Conservation (phyloP, 2,888 invertebrate genomes). For the Caenorhabditis japonica region DNA sequence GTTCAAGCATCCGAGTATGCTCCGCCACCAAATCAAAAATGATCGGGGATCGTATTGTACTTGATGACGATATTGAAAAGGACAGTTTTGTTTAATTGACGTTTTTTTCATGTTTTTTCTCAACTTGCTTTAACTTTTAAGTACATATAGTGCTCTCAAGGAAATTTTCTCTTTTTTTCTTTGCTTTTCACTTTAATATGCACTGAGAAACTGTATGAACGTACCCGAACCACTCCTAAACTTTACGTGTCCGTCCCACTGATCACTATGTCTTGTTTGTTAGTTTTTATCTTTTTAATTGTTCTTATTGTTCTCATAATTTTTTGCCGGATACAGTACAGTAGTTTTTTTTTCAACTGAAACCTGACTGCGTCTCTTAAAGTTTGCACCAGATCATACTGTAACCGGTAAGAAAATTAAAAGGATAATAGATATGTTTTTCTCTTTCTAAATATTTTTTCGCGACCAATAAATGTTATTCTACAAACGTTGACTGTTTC, state of each 20-base stretch:
- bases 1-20: slow-evolving; percentile 24
- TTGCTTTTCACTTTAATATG: slow-evolving; percentile 6
- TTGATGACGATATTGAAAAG: slow-evolving; percentile 53
- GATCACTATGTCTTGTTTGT: not conserved
- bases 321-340: no score
- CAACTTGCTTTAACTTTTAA: no score
- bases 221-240: slow-evolving; percentile 6
- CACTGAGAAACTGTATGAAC: slow-evolving; percentile 30
- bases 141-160: no score
- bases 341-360: no score
- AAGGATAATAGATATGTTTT: no score
- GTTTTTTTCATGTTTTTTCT: not conserved
- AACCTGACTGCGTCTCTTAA: no score
- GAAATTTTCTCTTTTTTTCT: not conserved
- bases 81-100: slow-evolving; percentile 53
- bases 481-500: no score
- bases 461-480: no score
- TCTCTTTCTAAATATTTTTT: no score
- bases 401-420: no score
- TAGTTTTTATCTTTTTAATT: not conserved
- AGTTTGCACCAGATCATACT: no score
- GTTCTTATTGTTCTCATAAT: not conserved
- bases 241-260: slow-evolving; percentile 19
- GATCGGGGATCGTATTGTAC: slow-evolving; percentile 49
- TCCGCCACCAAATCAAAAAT: slow-evolving; percentile 24